Conservation (phyloP, 2,797 vertebrate species). For the Gymnopithys bicolor region DNA sequence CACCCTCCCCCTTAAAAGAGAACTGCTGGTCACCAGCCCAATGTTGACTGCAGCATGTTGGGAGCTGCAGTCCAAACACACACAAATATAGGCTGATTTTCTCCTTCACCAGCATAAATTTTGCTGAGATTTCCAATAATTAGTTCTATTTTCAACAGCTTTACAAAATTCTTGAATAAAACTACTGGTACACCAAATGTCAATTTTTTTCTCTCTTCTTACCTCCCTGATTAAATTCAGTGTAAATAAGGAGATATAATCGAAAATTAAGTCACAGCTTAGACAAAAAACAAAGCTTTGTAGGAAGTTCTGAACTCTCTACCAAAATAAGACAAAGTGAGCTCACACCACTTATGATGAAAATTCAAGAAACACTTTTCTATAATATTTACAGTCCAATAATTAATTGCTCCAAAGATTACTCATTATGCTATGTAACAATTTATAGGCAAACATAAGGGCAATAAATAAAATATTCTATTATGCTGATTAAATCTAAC, state of each 20-base stretch:
- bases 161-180: neutral
- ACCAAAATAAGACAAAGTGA: rapidly evolving
- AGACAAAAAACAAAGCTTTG: neutral
- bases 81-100: neutral
- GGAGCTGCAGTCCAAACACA: neutral
- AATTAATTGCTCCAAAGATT: neutral
- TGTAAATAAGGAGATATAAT: neutral
- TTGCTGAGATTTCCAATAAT: neutral
- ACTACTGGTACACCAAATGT: neutral
- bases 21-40: neutral
- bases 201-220: neutral
- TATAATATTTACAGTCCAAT: neutral
- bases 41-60: neutral
- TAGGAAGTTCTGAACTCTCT: neutral
- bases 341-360: neutral
- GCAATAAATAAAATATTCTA: neutral
- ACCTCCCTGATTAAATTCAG: neutral
- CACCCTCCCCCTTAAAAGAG: neutral
- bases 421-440: neutral
- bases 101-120: neutral
- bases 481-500: neutral
- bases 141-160: neutral
- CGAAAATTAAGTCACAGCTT: neutral
- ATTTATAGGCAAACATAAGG: neutral
- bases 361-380: neutral